phyloP scores from a whole-genome alignment of 53 echinoderm and acorn worm genomes.

The Temnopleurus reevesii region DNA sequence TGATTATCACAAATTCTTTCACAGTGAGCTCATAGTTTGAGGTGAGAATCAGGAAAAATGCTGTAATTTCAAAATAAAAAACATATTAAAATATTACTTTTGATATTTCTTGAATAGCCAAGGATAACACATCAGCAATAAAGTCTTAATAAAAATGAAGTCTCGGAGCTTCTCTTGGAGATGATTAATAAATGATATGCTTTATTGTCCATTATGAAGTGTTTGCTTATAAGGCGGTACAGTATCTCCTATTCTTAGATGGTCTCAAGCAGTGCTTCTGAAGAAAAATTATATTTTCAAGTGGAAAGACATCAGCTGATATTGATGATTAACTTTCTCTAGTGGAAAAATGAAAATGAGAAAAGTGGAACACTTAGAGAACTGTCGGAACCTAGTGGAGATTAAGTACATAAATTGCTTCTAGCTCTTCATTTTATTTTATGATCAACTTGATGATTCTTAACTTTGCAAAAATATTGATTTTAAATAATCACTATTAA shows the following conservation, averaged over 20 bases:
- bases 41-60: too few relatives aligned
- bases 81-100: too few relatives aligned
- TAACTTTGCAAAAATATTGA: background rate
- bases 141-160: too few relatives aligned
- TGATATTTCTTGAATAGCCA: too few relatives aligned
- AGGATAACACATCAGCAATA: too few relatives aligned
- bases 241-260: background rate
- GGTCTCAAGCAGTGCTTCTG: background rate
- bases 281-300: background rate
- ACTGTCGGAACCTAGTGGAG: background rate
- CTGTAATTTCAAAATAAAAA: too few relatives aligned
- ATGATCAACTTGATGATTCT: slow-evolving; percentile 1
- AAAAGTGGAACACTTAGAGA: background rate
- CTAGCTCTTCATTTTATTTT: background rate
- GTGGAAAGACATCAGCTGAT: background rate
- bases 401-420: background rate
- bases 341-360: background rate
- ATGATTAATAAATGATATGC: too few relatives aligned
- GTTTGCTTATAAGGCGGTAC: background rate
- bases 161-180: too few relatives aligned
- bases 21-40: too few relatives aligned
- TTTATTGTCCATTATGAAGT: background rate
- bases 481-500: background rate
- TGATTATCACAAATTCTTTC: too few relatives aligned
- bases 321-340: background rate